Conservation (phyloP, 2,797 vertebrate species). For the Muraenolepis orangiensis region DNA sequence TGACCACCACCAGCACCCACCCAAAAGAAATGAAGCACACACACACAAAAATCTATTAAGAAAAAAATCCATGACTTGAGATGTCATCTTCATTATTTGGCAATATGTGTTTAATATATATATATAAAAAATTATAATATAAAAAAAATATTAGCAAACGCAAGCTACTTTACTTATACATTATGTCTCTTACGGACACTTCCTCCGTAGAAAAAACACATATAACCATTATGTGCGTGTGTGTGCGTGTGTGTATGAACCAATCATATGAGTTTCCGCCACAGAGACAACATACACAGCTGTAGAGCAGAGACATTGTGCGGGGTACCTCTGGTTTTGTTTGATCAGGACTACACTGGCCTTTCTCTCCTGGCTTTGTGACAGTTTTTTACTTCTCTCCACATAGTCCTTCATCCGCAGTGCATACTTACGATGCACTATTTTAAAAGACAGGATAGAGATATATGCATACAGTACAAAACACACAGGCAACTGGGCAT, state of each 20-base stretch:
- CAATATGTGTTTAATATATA: conserved; percentile 35
- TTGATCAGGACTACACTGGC: conserved; percentile 99
- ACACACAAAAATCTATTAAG: too few species aligned
- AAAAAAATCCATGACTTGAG: conserved; percentile 73
- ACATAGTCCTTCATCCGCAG: conserved; percentile 98
- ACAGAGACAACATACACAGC: conserved; percentile 65
- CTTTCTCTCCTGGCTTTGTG: conserved; percentile 93
- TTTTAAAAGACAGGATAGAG: conserved; percentile 84
- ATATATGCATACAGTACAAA: conserved; percentile 72
- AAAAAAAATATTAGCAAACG: conserved; percentile 28
- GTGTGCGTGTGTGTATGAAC: too few species aligned
- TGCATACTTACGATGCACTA: conserved; percentile 99
- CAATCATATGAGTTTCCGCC: too few species aligned
- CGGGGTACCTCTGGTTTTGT: conserved; percentile 93
- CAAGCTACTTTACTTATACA: conserved; percentile 35
- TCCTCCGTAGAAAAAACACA: conserved; percentile 30
- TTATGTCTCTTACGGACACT: conserved; percentile 23
- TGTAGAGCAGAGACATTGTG: conserved; percentile 89
- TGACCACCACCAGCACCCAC: neutral
- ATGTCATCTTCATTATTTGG: conserved; percentile 11
- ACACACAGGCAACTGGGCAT: conserved; percentile 54
- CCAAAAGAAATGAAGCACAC: conserved; percentile 90
- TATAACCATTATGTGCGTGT: too few species aligned
- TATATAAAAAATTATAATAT: conserved; percentile 30
- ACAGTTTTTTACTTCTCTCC: conserved; percentile 83